Evolutionary conservation across 1,140 invertebrate species (phyloP).

Genomic region (Asbolus verrucosus): DNA sequence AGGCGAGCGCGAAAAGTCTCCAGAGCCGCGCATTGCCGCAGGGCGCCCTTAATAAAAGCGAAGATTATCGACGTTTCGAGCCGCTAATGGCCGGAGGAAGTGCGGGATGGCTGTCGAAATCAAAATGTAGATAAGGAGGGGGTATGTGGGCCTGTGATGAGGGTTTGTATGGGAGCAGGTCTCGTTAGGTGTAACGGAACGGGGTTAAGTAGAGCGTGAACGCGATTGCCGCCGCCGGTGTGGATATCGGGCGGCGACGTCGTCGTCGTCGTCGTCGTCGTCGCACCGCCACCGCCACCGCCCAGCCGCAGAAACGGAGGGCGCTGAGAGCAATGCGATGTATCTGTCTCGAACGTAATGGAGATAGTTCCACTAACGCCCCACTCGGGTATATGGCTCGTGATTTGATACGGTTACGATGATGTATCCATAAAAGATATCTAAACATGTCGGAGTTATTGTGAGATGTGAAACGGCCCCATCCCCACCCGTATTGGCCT

Average conservation of each 20-base stretch:
- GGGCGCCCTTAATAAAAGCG: too few relatives aligned
- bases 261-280: conserved; percentile 14
- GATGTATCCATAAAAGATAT: conserved; percentile 52
- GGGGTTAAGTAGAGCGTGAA: conserved; percentile 43
- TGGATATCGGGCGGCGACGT: conserved; percentile 12
- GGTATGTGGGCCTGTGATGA: too few relatives aligned
- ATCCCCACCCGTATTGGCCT: too few relatives aligned
- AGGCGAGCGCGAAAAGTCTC: too few relatives aligned
- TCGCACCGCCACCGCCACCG: too few relatives aligned
- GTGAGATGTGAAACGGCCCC: conserved; percentile 44
- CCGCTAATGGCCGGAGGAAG: too few relatives aligned
- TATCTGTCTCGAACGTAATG: conserved; percentile 46
- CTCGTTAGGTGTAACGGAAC: conserved; percentile 29
- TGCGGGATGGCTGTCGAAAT: too few relatives aligned
- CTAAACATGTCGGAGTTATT: conserved; percentile 46
- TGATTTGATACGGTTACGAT: conserved; percentile 52
- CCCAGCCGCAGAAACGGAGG: too few relatives aligned
- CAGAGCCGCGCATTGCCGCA: too few relatives aligned
- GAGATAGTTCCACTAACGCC: conserved; percentile 48
- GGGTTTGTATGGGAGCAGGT: neutral
- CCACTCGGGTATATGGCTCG: conserved; percentile 53
- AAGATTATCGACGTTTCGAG: too few relatives aligned
- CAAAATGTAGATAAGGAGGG: too few relatives aligned
- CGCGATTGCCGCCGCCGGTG: conserved; percentile 14
- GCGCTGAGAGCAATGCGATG: conserved; percentile 41